Base-by-base conservation (phyloP, 1,140 invertebrate genomes). In the Cydia pomonella region DNA sequence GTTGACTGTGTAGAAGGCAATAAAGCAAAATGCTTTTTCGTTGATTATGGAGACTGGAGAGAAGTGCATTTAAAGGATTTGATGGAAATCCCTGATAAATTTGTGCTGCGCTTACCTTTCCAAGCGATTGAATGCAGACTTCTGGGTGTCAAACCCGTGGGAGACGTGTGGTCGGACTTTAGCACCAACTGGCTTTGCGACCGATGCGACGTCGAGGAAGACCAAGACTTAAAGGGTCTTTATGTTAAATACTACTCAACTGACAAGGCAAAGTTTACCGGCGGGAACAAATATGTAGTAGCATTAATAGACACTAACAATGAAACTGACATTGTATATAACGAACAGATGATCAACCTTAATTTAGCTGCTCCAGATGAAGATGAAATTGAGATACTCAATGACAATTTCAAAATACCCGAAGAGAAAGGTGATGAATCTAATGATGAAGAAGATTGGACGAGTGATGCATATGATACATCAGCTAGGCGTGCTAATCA, bases 61-160 rank as follows among this genome's bases (percentile, higher is more conserved):
- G 79, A 84, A 3, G 79, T 93, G 3, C 59, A 72, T 38, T 41
- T 74, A 62, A 80, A 86, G 9, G 50, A 91, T 78, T 64, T 93
- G 41, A 50, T 79, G 0, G 79, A 86, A 25, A 93, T 93, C 41
- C 81, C 84, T 16, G 81, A 87, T 12, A 83, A 87, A 64, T 80
- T 93, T 18, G 81, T 93, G 18, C 84, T 79, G 10, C 77, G 84
- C 76, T 47, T 93, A 59, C 92, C 92, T 0, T 93, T 93, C 74
- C 92, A 93, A 87, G 87, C 91, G 13, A 93, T 93, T 41, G 93
- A 93, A 84, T 93, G 92, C 76, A 75, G 88, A 62, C 76, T 93
- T 18, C 71, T 90, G n/a, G 91, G 91, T 66, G 72, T 93, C 0
- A 75, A 85, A 74, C 87, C 91, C 0, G 72, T 73, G 1, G 88